Evolutionary conservation across 2,888 invertebrate genomes (phyloP), one percentile per base, ranked within the genome.

Genomic region (Odontocerum albicorne): DNA sequence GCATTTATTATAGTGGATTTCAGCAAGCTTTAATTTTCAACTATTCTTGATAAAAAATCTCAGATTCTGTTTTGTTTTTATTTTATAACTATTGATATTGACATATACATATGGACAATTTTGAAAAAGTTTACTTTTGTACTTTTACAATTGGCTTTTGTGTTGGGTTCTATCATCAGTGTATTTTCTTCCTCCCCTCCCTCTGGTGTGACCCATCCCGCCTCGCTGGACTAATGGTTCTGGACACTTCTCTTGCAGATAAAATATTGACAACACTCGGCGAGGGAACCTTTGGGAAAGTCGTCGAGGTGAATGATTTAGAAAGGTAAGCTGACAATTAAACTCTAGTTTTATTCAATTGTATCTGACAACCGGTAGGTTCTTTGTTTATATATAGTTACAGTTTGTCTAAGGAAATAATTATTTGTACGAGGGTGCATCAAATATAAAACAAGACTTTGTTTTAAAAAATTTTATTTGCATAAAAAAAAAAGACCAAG

Each of bases 251-350:
- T 73, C 78, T 92, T 90, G 72, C 93, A 98, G 98, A 97, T 90
- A 94, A 95, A 86, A 92, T 99, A 80, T 85, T 95, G 82, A 88
- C 90, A 78, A 99, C 98, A 68, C 89, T 99, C 72, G 99, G 99
- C 69, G 98, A 99, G 83, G 99, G 99, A 73, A 99, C 99, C 67
- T 99, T 99, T 86, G 99, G 99, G 75, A 97, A 98, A 85, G 98
- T 99, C 72, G 96, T 98, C 72, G 93, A 97, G 85, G 96, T 96
- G 77, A 92, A 92, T 80, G 97, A 97, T 80, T 81, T 92, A 72
- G 89, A 92, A 82, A 91, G 88, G 95, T 96, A 80, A 87, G 89
- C 87, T 38, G 10, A 17, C 13, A 32, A 38, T 33, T 40, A 20
- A 27, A 15, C 12, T 4, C 8, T 21, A 10, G 8, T n/a, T n/a